Evolutionary conservation across 2,888 invertebrate genomes (phyloP).

Genomic region (Xanthia togata): DNA sequence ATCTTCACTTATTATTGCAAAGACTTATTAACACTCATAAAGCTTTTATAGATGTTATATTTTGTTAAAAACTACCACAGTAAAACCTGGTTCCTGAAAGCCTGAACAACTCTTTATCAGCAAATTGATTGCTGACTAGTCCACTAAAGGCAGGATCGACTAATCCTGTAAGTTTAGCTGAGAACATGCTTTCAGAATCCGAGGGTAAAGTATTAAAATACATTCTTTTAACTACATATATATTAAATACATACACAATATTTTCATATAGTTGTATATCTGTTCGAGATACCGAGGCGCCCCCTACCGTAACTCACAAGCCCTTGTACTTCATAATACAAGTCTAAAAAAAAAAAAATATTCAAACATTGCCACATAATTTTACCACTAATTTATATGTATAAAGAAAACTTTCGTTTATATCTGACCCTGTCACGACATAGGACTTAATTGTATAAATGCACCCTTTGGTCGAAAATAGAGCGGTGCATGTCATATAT

Average conservation of each 20-base stretch:
- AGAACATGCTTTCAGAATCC: conserved; percentile 14
- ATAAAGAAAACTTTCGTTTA: conserved; percentile 39
- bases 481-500: background rate
- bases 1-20: conserved; percentile 23
- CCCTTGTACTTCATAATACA: conserved; percentile 66
- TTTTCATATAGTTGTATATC: conserved; percentile 1
- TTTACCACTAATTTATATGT: conserved; percentile 60
- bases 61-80: conserved; percentile 14
- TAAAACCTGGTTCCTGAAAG: conserved; percentile 4
- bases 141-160: background rate
- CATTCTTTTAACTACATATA: conserved; percentile 24
- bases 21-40: conserved; percentile 20
- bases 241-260: conserved; percentile 17
- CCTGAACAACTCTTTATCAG: background rate
- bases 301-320: conserved; percentile 27
- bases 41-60: conserved; percentile 7
- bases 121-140: background rate
- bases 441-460: background rate
- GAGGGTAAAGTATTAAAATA: conserved; percentile 34
- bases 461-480: background rate
- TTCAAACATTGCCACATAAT: conserved; percentile 69
- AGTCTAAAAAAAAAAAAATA: conserved; percentile 65
- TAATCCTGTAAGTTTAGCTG: background rate
- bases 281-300: conserved; percentile 43
- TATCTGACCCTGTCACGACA: conserved; percentile 23